These are phyloP conservation scores for Corythucha ciliata DNA, from an alignment of 2,888 invertebrate species.

Conservation along the genomic window DNA sequence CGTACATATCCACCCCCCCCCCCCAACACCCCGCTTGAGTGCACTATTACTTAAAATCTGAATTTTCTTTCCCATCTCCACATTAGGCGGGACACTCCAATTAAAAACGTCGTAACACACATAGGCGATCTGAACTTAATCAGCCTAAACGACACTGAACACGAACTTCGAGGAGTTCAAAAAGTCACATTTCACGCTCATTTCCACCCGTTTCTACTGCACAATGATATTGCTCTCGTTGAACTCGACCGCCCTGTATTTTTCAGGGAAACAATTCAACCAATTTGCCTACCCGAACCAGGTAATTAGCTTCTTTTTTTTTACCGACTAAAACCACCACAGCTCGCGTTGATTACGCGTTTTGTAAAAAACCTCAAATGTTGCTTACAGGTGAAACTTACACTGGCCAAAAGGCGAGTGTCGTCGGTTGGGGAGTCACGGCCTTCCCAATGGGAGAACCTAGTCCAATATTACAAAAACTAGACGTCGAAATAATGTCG, in stretches of 20 bases:
- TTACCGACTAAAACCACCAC: background rate
- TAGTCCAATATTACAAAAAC: constrained; percentile 40
- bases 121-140: constrained; percentile 40
- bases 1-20: constrained; percentile 34
- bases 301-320: constrained; percentile 31
- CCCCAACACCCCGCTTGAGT: background rate
- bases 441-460: constrained; percentile 40
- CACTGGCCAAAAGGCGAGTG: constrained; percentile 37
- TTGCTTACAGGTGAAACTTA: constrained; percentile 37
- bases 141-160: constrained; percentile 36
- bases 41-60: too few relatives aligned
- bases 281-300: constrained; percentile 41
- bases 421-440: constrained; percentile 42
- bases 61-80: background rate
- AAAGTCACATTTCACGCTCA: constrained; percentile 41
- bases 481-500: constrained; percentile 39
- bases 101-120: constrained; percentile 35
- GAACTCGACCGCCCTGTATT: constrained; percentile 38
- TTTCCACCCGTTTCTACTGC: constrained; percentile 41
- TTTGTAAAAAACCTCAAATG: too few relatives aligned
- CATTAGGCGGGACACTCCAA: constrained; percentile 38
- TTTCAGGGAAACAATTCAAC: constrained; percentile 39
- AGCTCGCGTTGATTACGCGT: too few relatives aligned
- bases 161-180: constrained; percentile 37
- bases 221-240: constrained; percentile 42